These are phyloP conservation scores for Podarcis siculus DNA, from an alignment of 2,797 vertebrate genomes.

Conservation along the genomic window DNA sequence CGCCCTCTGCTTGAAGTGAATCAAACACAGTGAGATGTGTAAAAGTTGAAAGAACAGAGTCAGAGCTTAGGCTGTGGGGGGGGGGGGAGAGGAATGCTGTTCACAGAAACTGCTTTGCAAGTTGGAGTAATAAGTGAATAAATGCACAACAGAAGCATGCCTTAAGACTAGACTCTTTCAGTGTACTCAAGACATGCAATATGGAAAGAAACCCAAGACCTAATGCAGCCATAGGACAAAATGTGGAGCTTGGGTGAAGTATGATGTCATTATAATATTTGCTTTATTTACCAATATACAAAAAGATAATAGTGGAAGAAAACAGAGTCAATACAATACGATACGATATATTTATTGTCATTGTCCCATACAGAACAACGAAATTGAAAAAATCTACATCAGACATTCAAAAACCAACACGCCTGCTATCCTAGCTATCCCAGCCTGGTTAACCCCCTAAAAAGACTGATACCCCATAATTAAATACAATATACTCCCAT, in stretches of 20 bases:
- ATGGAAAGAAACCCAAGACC: background rate
- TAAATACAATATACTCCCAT: too few species aligned
- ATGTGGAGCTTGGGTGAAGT: background rate
- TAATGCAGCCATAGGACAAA: background rate
- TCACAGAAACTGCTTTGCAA: background rate
- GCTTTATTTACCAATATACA: background rate
- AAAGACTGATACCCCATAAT: too few species aligned
- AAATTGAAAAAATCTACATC: too few species aligned
- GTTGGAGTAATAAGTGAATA: background rate
- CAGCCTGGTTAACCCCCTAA: too few species aligned
- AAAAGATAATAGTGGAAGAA: background rate
- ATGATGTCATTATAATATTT: background rate
- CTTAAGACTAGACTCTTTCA: background rate
- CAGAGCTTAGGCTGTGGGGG: background rate
- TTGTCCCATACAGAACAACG: too few species aligned
- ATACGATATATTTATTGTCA: too few species aligned
- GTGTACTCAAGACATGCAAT: background rate
- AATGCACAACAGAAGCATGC: background rate
- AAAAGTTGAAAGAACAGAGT: slow-evolving; percentile 7
- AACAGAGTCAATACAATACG: too few species aligned
- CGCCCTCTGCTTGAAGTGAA: background rate
- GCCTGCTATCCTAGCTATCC: too few species aligned
- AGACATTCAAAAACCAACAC: too few species aligned
- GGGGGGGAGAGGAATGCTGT: background rate
- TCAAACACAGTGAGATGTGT: background rate